Percentiles rank a stretch among this genome's conserved stretches.
phyloP scores from a whole-genome alignment of 1,140 invertebrate species.

The Ephestia elutella region DNA sequence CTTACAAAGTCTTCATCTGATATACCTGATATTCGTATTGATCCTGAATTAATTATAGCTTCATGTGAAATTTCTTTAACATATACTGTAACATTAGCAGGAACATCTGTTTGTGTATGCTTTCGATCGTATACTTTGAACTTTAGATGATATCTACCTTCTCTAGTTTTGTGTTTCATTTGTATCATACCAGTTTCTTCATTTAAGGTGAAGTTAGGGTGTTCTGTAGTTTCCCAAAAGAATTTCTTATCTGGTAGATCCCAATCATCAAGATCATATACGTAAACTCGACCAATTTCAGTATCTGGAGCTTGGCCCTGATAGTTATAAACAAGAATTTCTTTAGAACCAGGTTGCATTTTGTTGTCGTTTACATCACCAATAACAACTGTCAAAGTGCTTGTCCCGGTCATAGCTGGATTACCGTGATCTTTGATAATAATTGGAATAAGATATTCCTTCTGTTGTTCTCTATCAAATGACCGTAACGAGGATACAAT shows the following conservation, averaged over 20 bases:
- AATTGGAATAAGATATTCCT: conserved; percentile 95
- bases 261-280: conserved; percentile 98
- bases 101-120: conserved; percentile 93
- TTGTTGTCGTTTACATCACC: conserved; percentile 98
- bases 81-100: conserved; percentile 93
- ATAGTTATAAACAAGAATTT: conserved; percentile 98
- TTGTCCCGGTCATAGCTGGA: conserved; percentile 94
- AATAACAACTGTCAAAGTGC: conserved; percentile 95
- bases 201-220: conserved; percentile 90
- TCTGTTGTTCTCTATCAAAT: conserved; percentile 96
- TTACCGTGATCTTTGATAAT: conserved; percentile 93
- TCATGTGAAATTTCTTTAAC: conserved; percentile 96
- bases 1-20: conserved; percentile 97
- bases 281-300: conserved; percentile 95
- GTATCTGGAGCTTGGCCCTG: conserved; percentile 93
- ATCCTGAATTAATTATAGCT: conserved; percentile 95
- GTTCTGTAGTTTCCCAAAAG: conserved; percentile 90
- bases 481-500: conserved; percentile 91
- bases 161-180: conserved; percentile 92
- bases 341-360: conserved; percentile 96
- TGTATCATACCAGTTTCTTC: conserved; percentile 95
- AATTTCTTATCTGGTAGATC: conserved; percentile 98
- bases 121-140: conserved; percentile 96
- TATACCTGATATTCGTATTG: conserved; percentile 93
- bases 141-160: conserved; percentile 88